phyloP scores from a whole-genome alignment of 1,140 invertebrate genomes.

The Zaprionus taronus region DNA sequence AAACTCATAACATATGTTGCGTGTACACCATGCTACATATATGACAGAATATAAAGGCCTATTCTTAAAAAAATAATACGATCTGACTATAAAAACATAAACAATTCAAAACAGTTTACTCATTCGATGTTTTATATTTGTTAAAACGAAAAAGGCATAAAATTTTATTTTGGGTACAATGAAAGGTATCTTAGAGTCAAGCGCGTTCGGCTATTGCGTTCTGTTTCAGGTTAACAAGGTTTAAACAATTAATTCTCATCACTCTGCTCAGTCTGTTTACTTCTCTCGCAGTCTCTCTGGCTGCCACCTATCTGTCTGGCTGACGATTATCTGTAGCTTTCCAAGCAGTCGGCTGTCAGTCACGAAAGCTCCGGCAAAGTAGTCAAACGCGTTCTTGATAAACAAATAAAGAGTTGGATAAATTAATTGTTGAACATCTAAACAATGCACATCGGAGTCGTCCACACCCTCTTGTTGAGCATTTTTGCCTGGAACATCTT shows the following conservation, averaged over 20 bases:
- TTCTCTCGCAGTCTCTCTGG: slow-evolving; percentile 21
- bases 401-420: slow-evolving; percentile 2
- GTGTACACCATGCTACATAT: too few species aligned
- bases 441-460: slow-evolving; percentile 28
- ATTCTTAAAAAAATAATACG: too few species aligned
- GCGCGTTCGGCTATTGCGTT: neutral
- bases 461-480: slow-evolving; percentile 16
- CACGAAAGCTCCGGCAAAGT: slow-evolving; percentile 48
- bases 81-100: too few species aligned
- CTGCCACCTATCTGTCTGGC: slow-evolving; percentile 5
- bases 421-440: neutral
- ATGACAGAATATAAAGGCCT: too few species aligned
- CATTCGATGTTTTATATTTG: too few species aligned
- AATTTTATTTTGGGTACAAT: too few species aligned
- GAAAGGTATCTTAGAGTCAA: neutral
- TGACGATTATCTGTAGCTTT: slow-evolving; percentile 17
- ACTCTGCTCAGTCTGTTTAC: slow-evolving; percentile 3
- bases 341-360: slow-evolving; percentile 46
- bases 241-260: slow-evolving; percentile 43
- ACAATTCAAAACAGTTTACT: too few species aligned
- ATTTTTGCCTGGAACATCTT: slow-evolving; percentile 16
- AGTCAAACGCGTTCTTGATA: slow-evolving; percentile 54
- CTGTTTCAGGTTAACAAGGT: neutral
- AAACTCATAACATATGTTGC: too few species aligned
- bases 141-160: too few species aligned